Percentiles rank a stretch among this genome's conserved stretches.
Conservation (phyloP, 23 tunicate species). For the Ascidia mentula region DNA sequence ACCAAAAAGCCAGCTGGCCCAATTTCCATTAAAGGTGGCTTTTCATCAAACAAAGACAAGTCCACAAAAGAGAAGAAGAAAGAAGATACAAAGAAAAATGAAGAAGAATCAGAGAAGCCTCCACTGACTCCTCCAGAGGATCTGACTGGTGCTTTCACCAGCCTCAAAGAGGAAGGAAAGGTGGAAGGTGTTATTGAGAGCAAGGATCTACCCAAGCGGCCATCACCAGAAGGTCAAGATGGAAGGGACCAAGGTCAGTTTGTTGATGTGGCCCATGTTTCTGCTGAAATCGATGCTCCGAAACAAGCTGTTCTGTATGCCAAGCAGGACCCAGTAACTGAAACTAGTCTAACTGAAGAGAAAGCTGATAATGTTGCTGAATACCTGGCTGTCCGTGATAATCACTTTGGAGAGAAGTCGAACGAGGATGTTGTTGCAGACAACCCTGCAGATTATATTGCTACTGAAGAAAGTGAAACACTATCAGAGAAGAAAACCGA, state of each 20-base stretch:
- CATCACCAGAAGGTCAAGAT: slow-evolving; percentile 61
- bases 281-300: background rate
- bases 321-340: background rate
- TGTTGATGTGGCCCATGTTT: slow-evolving; percentile 13
- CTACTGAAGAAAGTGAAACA: no score
- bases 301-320: background rate
- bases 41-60: background rate
- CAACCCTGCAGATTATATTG: no score
- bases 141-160: slow-evolving; percentile 18
- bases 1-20: background rate
- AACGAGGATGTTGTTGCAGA: no score
- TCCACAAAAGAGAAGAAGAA: background rate
- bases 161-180: background rate
- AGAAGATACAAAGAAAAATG: background rate
- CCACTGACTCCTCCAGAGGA: slow-evolving; percentile 34
- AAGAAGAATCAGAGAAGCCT: background rate
- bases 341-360: background rate
- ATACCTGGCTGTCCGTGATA: background rate
- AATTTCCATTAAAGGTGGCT: background rate
- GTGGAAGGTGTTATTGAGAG: background rate
- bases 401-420: background rate
- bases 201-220: slow-evolving; percentile 29
- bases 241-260: slow-evolving; percentile 35
- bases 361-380: background rate
- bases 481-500: no score